These are phyloP conservation scores for Leucophenga montana DNA, from an alignment of 2,888 invertebrate species.

Conservation along the genomic window DNA sequence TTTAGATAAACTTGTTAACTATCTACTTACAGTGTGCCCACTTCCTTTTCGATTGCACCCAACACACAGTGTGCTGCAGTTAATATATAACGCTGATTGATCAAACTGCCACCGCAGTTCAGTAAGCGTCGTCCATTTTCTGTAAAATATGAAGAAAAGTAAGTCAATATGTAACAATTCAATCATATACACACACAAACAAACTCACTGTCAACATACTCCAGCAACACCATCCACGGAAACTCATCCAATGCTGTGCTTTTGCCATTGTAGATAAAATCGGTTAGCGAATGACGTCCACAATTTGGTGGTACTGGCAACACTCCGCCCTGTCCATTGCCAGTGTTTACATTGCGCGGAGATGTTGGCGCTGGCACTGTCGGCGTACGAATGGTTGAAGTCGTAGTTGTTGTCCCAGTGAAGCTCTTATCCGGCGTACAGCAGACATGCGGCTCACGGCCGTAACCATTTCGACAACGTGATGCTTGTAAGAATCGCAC, in stretches of 20 bases:
- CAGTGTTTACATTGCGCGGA: slow-evolving; percentile 18
- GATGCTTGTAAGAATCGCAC: slow-evolving; percentile 61
- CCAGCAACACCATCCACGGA: slow-evolving; percentile 81
- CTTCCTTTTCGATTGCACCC: slow-evolving; percentile 73
- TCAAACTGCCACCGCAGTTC: slow-evolving; percentile 83
- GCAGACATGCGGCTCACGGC: slow-evolving; percentile 65
- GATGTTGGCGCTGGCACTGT: slow-evolving; percentile 1
- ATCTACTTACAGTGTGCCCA: slow-evolving; percentile 76
- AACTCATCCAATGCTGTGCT: slow-evolving; percentile 78
- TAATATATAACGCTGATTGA: slow-evolving; percentile 77
- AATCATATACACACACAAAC: not conserved
- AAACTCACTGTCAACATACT: slow-evolving; percentile 78
- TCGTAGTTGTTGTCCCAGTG: not conserved
- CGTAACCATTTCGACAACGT: slow-evolving; percentile 61
- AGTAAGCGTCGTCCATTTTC: slow-evolving; percentile 52
- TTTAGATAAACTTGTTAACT: too few species aligned
- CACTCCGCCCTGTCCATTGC: slow-evolving; percentile 52
- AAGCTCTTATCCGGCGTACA: slow-evolving; percentile 62
- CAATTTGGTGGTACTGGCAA: slow-evolving; percentile 66
- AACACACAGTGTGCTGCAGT: slow-evolving; percentile 80
- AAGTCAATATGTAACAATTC: not conserved
- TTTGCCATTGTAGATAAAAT: slow-evolving; percentile 78
- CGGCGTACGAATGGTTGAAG: slow-evolving; percentile 1
- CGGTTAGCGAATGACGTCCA: slow-evolving; percentile 66
- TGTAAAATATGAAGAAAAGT: slow-evolving; percentile 34